Evolutionary conservation across 2,797 vertebrate species (phyloP), one percentile per base, ranked within the genome.

Genomic region (Peromyscus nudipes): DNA sequence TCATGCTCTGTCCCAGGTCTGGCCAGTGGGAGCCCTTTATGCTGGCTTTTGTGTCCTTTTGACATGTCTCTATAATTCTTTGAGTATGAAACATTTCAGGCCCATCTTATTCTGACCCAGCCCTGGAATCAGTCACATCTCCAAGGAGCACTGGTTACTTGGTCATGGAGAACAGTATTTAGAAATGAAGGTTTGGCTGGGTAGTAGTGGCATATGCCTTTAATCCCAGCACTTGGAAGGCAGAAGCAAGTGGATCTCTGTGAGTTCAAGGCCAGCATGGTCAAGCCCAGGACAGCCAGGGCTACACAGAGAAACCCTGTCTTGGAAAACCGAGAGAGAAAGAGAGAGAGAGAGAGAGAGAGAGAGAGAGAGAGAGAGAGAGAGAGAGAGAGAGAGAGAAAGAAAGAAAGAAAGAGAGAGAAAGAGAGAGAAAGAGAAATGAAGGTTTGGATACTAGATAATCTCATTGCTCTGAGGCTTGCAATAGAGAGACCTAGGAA

Each of bases 1-100:
- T 69, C 31, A 62, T 82, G 77, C 21, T 80, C 34, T 84, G 0
- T 67, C 29, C 62, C n/a, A 64, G 60, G 81, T 89, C 79, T 87
- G 57, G 57, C 67, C 77, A 92, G 0, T 67, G 31, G 13, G 37
- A 52, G 31, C 27, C 46, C 60, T 77, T 76, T 55, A 84, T 81
- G 12, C 62, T 97, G 67, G 21, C 49, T 86, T 88, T 81, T 86
- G 37, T 92, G 76, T 82, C 87, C 52, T 94, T 96, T 91, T 77
- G 37, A 92, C 43, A 2, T 57, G 40, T 91, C 37, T 57, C 71
- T 11, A 69, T 92, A 34, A 62, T 94, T 89, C 82, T 96, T 89
- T 73, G 57, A 95, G 82, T 16, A 65, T 64, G 62, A n/a, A 55
- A 37, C 60, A 3, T 89, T 94, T 65, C 29, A 85, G 49, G 46